Evolutionary conservation across 2,797 vertebrate genomes (phyloP).

Genomic region (Oreonectes daqikongensis): DNA sequence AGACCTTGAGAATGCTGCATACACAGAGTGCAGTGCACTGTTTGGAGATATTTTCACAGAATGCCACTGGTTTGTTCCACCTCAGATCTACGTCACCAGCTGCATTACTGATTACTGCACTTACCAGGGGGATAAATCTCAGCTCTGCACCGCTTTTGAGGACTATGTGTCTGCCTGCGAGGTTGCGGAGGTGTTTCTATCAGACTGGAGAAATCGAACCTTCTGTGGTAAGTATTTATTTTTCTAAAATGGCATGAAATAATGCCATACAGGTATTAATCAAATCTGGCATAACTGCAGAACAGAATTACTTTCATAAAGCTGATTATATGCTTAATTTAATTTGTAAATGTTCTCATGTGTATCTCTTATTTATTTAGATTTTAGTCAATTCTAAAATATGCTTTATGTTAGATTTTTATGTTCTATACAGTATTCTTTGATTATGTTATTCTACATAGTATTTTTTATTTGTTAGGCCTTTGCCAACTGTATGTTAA

Average conservation of each 20-base stretch:
- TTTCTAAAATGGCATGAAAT: not conserved
- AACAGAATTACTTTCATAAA: no score
- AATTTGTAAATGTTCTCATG: no score
- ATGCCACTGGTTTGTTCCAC: constrained; percentile 78
- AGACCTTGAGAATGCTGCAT: constrained; percentile 62
- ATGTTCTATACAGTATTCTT: no score
- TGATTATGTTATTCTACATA: no score
- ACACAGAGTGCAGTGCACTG: constrained; percentile 65
- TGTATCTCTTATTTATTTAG: no score
- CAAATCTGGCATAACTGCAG: no score
- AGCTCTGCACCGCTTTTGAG: constrained; percentile 76
- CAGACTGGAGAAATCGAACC: constrained; percentile 75
- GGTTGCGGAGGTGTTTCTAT: constrained; percentile 71
- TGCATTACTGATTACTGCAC: constrained; percentile 83
- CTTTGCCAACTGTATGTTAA: no score
- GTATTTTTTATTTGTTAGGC: no score
- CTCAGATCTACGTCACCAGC: constrained; percentile 74
- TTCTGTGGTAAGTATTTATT: constrained; percentile 74
- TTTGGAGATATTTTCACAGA: constrained; percentile 69
- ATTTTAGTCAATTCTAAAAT: no score
- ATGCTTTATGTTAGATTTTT: no score
- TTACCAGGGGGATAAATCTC: constrained; percentile 68
- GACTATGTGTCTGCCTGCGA: constrained; percentile 80
- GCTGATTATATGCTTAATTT: no score
- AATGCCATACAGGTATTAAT: no score